Evolutionary conservation across 2,113 vertebrate species (phyloP).

Genomic region (Pedionomus torquatus): DNA sequence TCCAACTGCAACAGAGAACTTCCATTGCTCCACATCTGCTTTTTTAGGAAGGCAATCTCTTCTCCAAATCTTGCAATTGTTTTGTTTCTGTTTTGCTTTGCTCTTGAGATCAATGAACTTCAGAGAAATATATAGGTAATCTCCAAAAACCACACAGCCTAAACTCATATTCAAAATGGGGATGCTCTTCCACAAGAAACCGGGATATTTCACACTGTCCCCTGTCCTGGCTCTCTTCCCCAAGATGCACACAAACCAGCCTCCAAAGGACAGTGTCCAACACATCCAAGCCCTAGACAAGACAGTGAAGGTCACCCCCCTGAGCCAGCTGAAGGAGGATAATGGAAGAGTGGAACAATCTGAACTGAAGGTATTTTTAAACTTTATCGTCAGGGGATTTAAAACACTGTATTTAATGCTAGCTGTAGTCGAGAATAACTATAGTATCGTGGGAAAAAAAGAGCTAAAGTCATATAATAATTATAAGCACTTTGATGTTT

Average conservation of each 20-base stretch:
- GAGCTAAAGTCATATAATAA: conserved; percentile 30
- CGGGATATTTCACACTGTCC: rapidly evolving
- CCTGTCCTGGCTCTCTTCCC: not conserved
- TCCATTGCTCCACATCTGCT: not conserved
- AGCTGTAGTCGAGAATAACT: conserved; percentile 13
- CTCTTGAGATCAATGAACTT: not conserved
- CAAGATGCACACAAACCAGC: not conserved
- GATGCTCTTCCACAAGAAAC: not conserved
- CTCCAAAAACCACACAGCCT: not conserved
- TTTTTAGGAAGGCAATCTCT: not conserved
- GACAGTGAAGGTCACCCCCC: not conserved
- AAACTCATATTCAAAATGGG: not conserved
- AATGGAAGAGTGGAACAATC: conserved; percentile 1
- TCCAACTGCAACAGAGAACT: not conserved
- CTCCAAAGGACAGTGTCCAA: not conserved
- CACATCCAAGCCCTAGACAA: not conserved
- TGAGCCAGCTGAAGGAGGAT: not conserved
- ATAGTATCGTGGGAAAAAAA: not conserved
- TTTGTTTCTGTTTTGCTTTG: not conserved
- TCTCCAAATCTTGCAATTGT: not conserved
- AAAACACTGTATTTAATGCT: not conserved
- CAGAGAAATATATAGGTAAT: not conserved
- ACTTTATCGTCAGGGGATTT: conserved; percentile 36
- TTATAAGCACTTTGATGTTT: conserved; percentile 50
- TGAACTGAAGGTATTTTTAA: conserved; percentile 37